Conservation (phyloP, 2,888 invertebrate species). For the Lasioglossum pauxillum region DNA sequence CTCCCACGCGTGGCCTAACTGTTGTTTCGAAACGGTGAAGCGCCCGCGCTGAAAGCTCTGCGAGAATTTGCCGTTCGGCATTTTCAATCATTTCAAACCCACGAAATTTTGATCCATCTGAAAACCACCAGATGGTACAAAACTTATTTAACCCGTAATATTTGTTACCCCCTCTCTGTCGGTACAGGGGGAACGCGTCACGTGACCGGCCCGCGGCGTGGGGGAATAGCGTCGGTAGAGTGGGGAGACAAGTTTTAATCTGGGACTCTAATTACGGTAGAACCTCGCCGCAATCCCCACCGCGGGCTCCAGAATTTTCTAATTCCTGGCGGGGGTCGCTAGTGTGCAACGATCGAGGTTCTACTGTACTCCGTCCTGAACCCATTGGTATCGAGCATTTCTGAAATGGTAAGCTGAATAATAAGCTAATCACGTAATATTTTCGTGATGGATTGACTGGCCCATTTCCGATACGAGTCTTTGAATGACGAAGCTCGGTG, state of each 20-base stretch:
- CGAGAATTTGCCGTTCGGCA: background rate
- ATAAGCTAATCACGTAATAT: too few relatives aligned
- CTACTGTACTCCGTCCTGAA: background rate
- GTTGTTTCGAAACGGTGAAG: background rate
- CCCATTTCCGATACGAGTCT: background rate
- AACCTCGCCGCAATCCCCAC: background rate
- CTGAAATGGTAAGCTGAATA: too few relatives aligned
- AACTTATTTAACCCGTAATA: background rate
- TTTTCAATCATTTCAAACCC: background rate
- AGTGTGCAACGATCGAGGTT: background rate
- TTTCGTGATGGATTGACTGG: too few relatives aligned
- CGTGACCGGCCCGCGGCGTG: too few relatives aligned
- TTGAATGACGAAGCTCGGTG: background rate
- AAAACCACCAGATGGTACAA: too few relatives aligned
- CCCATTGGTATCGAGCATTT: too few relatives aligned
- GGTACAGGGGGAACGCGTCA: too few relatives aligned
- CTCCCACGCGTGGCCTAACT: background rate
- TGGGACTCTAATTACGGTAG: background rate
- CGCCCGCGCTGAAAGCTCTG: background rate
- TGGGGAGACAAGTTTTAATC: too few relatives aligned
- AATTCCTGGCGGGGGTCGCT: background rate
- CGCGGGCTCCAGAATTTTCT: background rate
- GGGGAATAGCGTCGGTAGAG: too few relatives aligned
- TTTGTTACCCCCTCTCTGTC: background rate
- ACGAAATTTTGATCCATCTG: too few relatives aligned